Evolutionary conservation across 2,797 vertebrate species (phyloP), one percentile per base, ranked within the genome.

Genomic region (Enoplosus armatus): DNA sequence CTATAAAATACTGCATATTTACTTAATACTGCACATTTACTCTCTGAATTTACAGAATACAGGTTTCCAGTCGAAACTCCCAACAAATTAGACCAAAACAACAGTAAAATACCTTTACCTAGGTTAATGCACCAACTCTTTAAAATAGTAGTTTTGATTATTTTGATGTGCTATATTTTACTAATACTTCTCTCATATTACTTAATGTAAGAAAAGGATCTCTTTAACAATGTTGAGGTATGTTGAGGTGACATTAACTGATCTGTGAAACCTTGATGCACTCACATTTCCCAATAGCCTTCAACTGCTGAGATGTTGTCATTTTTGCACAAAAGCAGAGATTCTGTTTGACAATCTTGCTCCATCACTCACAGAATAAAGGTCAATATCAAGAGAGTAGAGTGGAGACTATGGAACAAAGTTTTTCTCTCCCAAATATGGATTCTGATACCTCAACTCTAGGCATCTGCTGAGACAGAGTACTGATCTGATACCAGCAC

Each of bases 1-100:
- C n/a, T n/a, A n/a, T n/a, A n/a, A n/a, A n/a, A 56, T 55, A 8
- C 12, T 50, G 14, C 14, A 70, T 29, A 70, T 60, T 48, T 59
- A 35, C 31, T 48, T n/a, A n/a, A 56, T 55, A 8, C 12, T 50
- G 14, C 14, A 70, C 41, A 70, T 60, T 48, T 59, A 35, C 31
- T 48, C 14, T 29, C 4, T 14, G 11, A 58, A 50, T 37, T 11
- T 53, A 15, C 6, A 56, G 14, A 48, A 55, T 45, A 35, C 27
- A 3, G 8, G 6, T 68, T 45, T 68, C 15, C 11, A n/a, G 54
- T 61, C n/a, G 26, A 68, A 68, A 31, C 12, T 4, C 14, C 10
- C 24, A 61, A n/a, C 8, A 29, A 20, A 43, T 4, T n/a, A 41
- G 24, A 14, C 22, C 15, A 65, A 51, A 63, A 31, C 43, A 64